Conservation (phyloP, 2,888 invertebrate species). For the Lapara coniferarum region DNA sequence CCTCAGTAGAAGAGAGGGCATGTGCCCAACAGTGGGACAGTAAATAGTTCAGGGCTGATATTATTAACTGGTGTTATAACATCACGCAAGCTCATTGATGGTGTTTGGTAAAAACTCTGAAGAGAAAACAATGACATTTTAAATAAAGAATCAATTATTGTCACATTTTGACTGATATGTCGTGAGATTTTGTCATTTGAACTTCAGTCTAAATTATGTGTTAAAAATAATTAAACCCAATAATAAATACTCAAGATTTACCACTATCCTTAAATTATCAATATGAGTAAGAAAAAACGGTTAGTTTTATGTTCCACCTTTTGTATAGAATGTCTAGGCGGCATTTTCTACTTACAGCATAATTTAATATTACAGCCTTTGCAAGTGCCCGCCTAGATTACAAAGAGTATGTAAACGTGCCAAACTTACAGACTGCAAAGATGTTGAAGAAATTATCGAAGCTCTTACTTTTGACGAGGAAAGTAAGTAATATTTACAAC, state of each 20-base stretch:
- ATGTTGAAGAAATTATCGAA: constrained; percentile 65
- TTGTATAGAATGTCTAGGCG: not conserved
- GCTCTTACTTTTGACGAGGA: constrained; percentile 61
- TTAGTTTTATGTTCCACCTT: constrained; percentile 40
- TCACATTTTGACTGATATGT: not conserved
- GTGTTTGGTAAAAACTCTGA: too few relatives aligned
- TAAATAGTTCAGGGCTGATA: too few relatives aligned
- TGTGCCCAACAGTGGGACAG: too few relatives aligned
- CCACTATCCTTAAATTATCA: constrained; percentile 34
- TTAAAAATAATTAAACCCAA: constrained; percentile 31
- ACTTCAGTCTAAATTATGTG: constrained; percentile 41
- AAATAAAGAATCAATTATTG: not conserved
- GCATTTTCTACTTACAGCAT: not conserved
- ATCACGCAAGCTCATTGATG: too few relatives aligned
- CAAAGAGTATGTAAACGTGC: constrained; percentile 48
- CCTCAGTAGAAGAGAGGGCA: too few relatives aligned
- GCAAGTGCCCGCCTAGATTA: constrained; percentile 57
- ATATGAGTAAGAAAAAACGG: constrained; percentile 54
- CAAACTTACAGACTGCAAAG: constrained; percentile 55
- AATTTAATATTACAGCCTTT: constrained; percentile 47
- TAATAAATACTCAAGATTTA: constrained; percentile 31
- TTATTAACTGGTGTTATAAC: too few relatives aligned
- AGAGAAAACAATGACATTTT: not conserved
- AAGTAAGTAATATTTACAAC: constrained; percentile 43
- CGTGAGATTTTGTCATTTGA: not conserved